Percentiles rank a stretch among this genome's conserved stretches.
Conservation (phyloP, 2,888 invertebrate genomes). For the Apamea sordens region DNA sequence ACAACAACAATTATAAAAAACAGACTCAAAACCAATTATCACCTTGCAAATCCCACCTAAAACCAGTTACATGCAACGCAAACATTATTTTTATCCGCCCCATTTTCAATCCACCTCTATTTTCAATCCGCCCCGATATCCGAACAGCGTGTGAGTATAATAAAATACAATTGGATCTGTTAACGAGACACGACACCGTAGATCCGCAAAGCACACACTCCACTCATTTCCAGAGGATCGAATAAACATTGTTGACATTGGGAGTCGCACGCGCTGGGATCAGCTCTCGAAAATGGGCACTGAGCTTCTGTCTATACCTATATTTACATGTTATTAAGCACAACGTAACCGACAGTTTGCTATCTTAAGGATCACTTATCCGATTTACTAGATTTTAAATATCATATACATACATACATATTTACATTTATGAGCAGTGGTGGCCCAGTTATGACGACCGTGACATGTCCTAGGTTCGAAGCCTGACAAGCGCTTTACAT, state of each 20-base stretch:
- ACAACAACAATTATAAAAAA: not conserved
- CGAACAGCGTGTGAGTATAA: conserved; percentile 47
- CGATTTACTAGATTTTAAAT: not conserved
- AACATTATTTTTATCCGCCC: conserved; percentile 48
- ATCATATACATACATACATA: no score
- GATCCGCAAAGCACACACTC: conserved; percentile 70
- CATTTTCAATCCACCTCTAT: conserved; percentile 43
- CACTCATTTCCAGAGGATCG: conserved; percentile 62
- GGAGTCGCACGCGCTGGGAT: conserved; percentile 66
- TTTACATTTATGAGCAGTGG: not conserved
- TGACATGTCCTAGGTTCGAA: no score
- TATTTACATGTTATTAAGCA: not conserved
- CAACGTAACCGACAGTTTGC: not conserved
- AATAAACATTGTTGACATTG: conserved; percentile 73
- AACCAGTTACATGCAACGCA: conserved; percentile 28
- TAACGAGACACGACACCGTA: conserved; percentile 74
- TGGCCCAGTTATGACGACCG: no score
- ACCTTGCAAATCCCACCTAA: conserved; percentile 4
- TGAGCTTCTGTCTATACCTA: conserved; percentile 13
- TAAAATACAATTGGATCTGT: conserved; percentile 78
- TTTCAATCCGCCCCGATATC: conserved; percentile 34
- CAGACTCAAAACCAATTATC: conserved; percentile 24
- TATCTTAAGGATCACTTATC: not conserved
- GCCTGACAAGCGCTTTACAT: no score
- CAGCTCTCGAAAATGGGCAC: conserved; percentile 52